These are phyloP conservation scores for Microtus oregoni DNA, from an alignment of 2,113 vertebrate genomes.

Conservation along the genomic window DNA sequence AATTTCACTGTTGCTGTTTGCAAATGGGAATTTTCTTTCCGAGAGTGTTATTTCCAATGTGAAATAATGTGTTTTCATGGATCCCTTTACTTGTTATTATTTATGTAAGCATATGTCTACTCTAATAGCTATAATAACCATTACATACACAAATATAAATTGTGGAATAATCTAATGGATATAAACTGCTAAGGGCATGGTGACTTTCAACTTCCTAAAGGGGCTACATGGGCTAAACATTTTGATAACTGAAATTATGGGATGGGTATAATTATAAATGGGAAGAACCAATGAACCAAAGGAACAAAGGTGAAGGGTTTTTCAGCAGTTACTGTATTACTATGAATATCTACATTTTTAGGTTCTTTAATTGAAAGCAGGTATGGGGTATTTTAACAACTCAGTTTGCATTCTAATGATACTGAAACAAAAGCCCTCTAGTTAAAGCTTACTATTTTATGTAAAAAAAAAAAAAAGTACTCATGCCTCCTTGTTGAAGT, in stretches of 20 bases:
- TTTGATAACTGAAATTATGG: neutral
- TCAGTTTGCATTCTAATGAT: neutral
- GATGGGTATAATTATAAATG: neutral
- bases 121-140: neutral
- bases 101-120: slow-evolving; percentile 11
- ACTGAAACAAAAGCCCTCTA: neutral
- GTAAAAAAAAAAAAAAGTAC: neutral
- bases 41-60: slow-evolving; percentile 53
- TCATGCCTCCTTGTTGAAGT: neutral
- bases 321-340: neutral
- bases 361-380: neutral
- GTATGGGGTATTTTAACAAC: neutral
- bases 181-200: neutral
- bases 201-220: neutral
- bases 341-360: neutral
- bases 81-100: neutral
- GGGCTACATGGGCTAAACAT: neutral
- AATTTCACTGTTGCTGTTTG: slow-evolving; percentile 44
- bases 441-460: neutral
- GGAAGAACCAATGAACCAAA: neutral
- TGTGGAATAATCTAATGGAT: neutral
- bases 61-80: slow-evolving; percentile 24
- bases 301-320: neutral
- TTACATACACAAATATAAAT: neutral
- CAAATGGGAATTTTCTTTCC: slow-evolving; percentile 41